Base-by-base conservation (phyloP, 2,113 vertebrate species). In the Emydura subglobosa region DNA sequence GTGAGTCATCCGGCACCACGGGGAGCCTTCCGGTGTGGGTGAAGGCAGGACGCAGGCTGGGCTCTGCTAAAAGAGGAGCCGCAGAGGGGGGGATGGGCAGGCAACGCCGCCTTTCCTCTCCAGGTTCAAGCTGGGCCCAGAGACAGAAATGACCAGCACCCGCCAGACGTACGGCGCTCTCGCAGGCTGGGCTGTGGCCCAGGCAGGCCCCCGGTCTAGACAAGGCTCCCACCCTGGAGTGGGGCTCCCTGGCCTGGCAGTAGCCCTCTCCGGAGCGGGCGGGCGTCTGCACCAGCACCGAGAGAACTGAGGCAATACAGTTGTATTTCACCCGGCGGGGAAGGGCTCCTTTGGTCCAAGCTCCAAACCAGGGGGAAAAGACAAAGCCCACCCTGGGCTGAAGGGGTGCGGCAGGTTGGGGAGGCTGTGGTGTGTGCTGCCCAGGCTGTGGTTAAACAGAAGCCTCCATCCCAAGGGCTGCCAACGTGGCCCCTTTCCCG, bases 71-170 rank as follows among this genome's bases (percentile, higher is more conserved):
- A 1, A n/a, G 27, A 44, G 78, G 59, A 74, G 61, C 79, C 76
- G 10, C 21, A 29, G 10, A 12, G 0, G 0, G 8, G 3, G 6
- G 83, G 16, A 27, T 74, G 34, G 21, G 68, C 72, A 42, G 19
- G 22, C 12, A 24, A 42, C 21, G 85, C 24, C 74, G 13, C 79
- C 54, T 68, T 68, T 34, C 61, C 34, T 14, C 61, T 16, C 61
- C 61, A 19, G 57, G 51, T 49, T 51, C 57, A 55, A 39, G 39
- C 78, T 0, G 47, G 10, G 82, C 42, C 1, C 0, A 0, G 3
- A 13, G 51, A 61, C 59, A 24, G 57, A 47, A 49, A 82, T 59
- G 57, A 13, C 57, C 6, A 25, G 31, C 14, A 16, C 3, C 31
- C 59, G 6, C 59, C 31, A 4, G 61, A 31, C 31, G 31, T 7